Conservation (phyloP, 2,888 invertebrate genomes). For the Itoplectis maculator region DNA sequence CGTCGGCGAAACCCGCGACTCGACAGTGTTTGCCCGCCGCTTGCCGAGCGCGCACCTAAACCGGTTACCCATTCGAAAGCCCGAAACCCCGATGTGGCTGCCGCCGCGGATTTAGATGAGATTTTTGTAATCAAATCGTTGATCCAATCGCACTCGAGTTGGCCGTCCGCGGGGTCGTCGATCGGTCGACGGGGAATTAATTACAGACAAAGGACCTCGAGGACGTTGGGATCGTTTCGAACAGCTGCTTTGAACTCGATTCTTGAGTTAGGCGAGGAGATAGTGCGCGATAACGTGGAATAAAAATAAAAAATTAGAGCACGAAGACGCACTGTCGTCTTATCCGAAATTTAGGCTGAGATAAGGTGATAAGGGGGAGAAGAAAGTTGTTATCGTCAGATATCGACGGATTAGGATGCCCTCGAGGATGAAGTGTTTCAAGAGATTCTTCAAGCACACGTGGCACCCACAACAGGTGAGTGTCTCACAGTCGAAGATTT, state of each 20-base stretch:
- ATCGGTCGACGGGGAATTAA: neutral
- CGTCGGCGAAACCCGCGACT: constrained; percentile 40
- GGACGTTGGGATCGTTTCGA: neutral
- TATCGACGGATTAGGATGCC: constrained; percentile 58
- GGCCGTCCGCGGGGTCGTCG: neutral
- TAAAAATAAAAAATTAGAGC: neutral
- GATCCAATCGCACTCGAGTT: neutral
- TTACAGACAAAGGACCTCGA: neutral
- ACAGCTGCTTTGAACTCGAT: neutral
- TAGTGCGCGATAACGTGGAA: neutral
- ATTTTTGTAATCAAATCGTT: neutral
- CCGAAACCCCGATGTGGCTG: constrained; percentile 3
- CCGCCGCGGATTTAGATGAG: neutral
- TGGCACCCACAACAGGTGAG: constrained; percentile 82
- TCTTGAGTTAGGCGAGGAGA: neutral
- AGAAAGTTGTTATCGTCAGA: constrained; percentile 1
- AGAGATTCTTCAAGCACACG: constrained; percentile 81
- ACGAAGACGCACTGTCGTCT: neutral
- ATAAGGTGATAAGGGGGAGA: constrained; percentile 12
- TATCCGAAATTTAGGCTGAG: neutral
- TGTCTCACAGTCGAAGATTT: neutral
- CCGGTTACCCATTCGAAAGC: neutral
- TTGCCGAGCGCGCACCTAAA: constrained; percentile 56
- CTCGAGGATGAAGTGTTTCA: constrained; percentile 79
- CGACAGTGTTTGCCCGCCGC: constrained; percentile 61